These are phyloP conservation scores for Acleris sparsana DNA, from an alignment of 2,888 invertebrate species.

Conservation along the genomic window DNA sequence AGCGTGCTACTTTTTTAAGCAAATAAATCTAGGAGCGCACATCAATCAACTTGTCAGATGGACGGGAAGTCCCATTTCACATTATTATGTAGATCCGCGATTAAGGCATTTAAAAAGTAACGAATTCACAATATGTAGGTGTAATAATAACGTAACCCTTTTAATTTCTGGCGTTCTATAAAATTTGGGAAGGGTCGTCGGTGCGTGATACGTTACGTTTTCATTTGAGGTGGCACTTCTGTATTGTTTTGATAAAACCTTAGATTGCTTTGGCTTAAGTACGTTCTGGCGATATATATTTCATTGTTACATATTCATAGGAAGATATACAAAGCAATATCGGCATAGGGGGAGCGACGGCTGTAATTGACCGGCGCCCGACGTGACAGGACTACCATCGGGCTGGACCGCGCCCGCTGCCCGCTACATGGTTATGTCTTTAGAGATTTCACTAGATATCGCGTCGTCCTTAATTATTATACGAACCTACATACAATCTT, in stretches of 20 bases:
- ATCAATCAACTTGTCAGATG: slow-evolving; percentile 82
- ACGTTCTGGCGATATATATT: slow-evolving; percentile 7
- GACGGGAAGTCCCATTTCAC: slow-evolving; percentile 75
- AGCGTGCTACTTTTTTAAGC: slow-evolving; percentile 73
- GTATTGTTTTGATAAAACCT: slow-evolving; percentile 15
- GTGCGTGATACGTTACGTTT: slow-evolving; percentile 7
- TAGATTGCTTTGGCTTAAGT: slow-evolving; percentile 16
- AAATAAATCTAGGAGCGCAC: slow-evolving; percentile 79
- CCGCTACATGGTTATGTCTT: slow-evolving; percentile 64
- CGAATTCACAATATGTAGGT: slow-evolving; percentile 71
- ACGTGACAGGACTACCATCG: slow-evolving; percentile 80
- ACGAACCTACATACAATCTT: slow-evolving; percentile 17
- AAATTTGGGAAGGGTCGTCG: slow-evolving; percentile 23
- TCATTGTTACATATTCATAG: slow-evolving; percentile 60
- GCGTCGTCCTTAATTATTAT: slow-evolving; percentile 71
- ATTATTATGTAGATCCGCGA: slow-evolving; percentile 80
- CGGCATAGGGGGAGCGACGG: slow-evolving; percentile 56
- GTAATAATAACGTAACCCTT: slow-evolving; percentile 63
- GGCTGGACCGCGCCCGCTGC: slow-evolving; percentile 54
- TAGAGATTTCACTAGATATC: slow-evolving; percentile 81
- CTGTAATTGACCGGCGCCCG: slow-evolving; percentile 73
- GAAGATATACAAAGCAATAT: slow-evolving; percentile 66
- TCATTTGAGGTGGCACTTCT: slow-evolving; percentile 7
- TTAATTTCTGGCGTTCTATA: slow-evolving; percentile 48
- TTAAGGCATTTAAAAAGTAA: slow-evolving; percentile 75